Evolutionary conservation across 1,140 invertebrate species (phyloP).

Genomic region (Penaeus indicus): DNA sequence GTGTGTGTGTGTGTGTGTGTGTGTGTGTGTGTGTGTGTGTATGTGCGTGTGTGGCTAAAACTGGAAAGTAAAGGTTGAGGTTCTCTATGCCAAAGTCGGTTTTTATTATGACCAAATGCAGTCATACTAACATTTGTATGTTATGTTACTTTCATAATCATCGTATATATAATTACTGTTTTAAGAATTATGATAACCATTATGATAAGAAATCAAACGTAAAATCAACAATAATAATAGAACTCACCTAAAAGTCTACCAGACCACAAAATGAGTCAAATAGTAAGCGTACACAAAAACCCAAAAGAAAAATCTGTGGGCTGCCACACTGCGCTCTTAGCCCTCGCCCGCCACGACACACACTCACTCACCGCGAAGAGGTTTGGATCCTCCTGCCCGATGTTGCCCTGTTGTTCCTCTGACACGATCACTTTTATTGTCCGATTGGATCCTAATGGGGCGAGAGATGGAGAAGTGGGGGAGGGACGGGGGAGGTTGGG

Average conservation of each 20-base stretch:
- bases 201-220: no score
- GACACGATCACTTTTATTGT: constrained; percentile 51
- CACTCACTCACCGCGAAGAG: not conserved
- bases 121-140: not conserved
- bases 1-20: constrained; percentile 2
- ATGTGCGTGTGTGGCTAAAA: not conserved
- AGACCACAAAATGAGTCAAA: no score
- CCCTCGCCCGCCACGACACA: not conserved
- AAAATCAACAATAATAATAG: no score
- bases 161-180: no score
- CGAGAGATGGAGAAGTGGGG: constrained; percentile 27
- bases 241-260: no score
- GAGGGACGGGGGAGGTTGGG: not conserved
- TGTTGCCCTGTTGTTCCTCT: constrained; percentile 44
- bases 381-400: constrained; percentile 30
- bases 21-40: constrained; percentile 26
- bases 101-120: not conserved
- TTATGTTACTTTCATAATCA: no score
- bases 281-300: no score
- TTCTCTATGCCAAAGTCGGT: not conserved
- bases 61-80: not conserved
- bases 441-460: constrained; percentile 53
- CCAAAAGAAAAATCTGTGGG: no score
- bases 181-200: no score
- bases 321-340: not conserved